Evolutionary conservation across 2,888 invertebrate genomes (phyloP).

Genomic region (Zeuzera pyrina): DNA sequence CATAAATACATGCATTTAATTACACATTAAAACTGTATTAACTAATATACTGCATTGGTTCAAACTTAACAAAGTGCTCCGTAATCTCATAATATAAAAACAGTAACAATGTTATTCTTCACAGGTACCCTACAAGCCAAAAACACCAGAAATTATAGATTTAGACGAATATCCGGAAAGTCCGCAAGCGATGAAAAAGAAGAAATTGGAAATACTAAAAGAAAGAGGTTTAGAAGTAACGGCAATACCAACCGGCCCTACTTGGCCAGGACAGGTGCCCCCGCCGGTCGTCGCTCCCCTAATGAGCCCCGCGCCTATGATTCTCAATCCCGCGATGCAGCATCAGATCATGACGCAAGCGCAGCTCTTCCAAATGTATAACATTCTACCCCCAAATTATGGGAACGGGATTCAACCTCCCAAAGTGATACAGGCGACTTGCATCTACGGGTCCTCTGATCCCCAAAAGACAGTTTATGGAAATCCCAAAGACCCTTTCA

Average conservation of each 20-base stretch:
- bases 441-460: slow-evolving; percentile 73
- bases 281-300: slow-evolving; percentile 8
- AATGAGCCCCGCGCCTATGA: slow-evolving; percentile 22
- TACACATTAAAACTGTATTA: no score
- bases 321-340: slow-evolving; percentile 50
- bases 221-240: slow-evolving; percentile 85
- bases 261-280: slow-evolving; percentile 21
- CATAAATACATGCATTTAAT: no score
- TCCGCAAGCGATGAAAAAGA: slow-evolving; percentile 70
- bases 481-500: slow-evolving; percentile 79
- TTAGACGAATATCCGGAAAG: slow-evolving; percentile 71
- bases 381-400: slow-evolving; percentile 39
- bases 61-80: no score
- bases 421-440: slow-evolving; percentile 76
- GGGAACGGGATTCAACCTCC: slow-evolving; percentile 52
- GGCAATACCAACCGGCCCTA: slow-evolving; percentile 61
- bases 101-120: no score
- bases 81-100: no score
- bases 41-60: no score
- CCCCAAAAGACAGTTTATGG: slow-evolving; percentile 79
- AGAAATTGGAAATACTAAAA: slow-evolving; percentile 82
- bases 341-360: slow-evolving; percentile 66
- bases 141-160: slow-evolving; percentile 77
- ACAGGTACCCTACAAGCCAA: slow-evolving; percentile 74
- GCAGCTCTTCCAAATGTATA: slow-evolving; percentile 56